phyloP scores from a whole-genome alignment of 2,888 invertebrate species.

The Linnaemya vulpina region DNA sequence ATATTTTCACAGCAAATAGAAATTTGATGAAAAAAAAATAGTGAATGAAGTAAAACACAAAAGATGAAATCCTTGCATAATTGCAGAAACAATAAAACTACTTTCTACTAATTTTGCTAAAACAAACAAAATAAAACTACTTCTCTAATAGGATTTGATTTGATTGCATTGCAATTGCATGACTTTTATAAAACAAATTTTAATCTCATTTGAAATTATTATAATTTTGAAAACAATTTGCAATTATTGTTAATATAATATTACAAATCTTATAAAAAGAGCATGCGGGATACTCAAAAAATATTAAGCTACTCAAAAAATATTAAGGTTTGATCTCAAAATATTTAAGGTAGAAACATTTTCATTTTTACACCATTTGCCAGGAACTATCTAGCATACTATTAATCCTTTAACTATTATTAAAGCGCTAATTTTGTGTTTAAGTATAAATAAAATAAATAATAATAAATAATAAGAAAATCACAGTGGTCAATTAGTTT shows the following conservation, averaged over 20 bases:
- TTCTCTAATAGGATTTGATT: conserved; percentile 68
- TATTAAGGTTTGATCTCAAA: too few species aligned
- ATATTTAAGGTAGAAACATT: too few species aligned
- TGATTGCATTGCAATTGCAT: conserved; percentile 79
- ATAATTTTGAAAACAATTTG: conserved; percentile 59
- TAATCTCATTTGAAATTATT: conserved; percentile 46
- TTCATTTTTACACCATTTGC: too few species aligned
- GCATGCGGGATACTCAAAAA: background rate
- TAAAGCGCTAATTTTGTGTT: too few species aligned
- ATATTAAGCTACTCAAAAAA: too few species aligned
- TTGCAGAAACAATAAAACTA: conserved; percentile 73
- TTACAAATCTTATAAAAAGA: background rate
- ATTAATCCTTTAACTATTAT: too few species aligned
- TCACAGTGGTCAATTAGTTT: too few species aligned
- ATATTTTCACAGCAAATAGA: conserved; percentile 37
- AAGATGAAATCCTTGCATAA: conserved; percentile 76
- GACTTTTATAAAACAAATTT: conserved; percentile 22
- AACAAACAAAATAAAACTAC: conserved; percentile 47
- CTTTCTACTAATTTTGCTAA: conserved; percentile 74
- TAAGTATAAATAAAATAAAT: too few species aligned
- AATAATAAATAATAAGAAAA: too few species aligned
- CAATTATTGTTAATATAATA: conserved; percentile 63
- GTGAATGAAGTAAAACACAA: conserved; percentile 33
- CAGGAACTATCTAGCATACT: too few species aligned
- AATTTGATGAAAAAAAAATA: conserved; percentile 28